These are phyloP conservation scores for Ornithoptera priamus DNA, from an alignment of 2,888 invertebrate species.

Conservation along the genomic window DNA sequence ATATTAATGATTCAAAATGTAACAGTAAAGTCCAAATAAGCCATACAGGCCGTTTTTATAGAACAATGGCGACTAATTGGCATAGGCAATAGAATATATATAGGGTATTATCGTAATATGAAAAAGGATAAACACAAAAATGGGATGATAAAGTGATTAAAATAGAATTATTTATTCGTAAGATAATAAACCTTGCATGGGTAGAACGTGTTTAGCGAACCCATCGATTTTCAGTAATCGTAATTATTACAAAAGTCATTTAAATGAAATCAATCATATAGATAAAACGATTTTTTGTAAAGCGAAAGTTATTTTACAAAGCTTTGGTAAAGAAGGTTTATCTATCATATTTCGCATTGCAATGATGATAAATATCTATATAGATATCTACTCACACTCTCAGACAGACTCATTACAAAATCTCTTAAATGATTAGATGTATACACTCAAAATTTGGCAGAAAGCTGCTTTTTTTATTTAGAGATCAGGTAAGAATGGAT, in stretches of 20 bases:
- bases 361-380: background rate
- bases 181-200: background rate
- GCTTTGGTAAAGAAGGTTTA: background rate
- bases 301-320: background rate
- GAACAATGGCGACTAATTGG: constrained; percentile 14
- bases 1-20: background rate
- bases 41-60: background rate
- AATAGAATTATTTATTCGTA: background rate
- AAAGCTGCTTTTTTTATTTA: too few species aligned
- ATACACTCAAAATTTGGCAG: too few species aligned
- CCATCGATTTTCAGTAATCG: background rate
- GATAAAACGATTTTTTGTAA: background rate
- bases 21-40: background rate
- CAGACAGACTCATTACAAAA: too few species aligned
- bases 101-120: background rate
- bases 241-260: background rate
- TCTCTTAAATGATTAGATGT: too few species aligned
- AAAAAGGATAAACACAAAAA: background rate
- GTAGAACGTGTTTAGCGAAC: background rate
- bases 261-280: background rate
- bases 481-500: too few species aligned
- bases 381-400: too few species aligned
- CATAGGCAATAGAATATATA: constrained; percentile 3
- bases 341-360: background rate
- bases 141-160: constrained; percentile 13